These are phyloP conservation scores for Sylvietta virens DNA, from an alignment of 2,113 vertebrate species.

Conservation along the genomic window DNA sequence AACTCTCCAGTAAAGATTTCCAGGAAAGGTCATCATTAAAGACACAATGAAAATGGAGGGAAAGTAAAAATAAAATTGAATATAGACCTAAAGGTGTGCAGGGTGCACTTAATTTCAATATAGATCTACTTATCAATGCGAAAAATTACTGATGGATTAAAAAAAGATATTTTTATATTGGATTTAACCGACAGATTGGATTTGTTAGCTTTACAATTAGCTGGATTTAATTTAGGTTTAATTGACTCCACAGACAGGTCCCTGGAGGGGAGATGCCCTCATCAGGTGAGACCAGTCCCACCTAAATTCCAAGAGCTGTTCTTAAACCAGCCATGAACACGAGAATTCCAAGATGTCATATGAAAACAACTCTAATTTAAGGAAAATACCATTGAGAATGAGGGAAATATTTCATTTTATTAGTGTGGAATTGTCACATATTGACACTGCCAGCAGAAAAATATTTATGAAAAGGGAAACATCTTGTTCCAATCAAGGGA, in stretches of 20 bases:
- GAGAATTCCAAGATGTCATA: not conserved
- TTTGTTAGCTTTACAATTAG: not conserved
- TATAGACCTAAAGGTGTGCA: not conserved
- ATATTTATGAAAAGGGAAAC: not conserved
- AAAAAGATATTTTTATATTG: not conserved
- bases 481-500: slow-evolving; percentile 20
- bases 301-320: not conserved
- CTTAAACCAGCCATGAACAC: not conserved
- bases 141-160: not conserved
- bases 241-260: not conserved
- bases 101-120: not conserved
- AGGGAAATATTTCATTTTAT: slow-evolving; percentile 29
- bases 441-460: slow-evolving; percentile 1
- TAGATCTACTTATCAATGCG: not conserved
- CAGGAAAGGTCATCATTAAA: not conserved
- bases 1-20: not conserved
- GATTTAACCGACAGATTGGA: not conserved
- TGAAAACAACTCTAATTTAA: not conserved
- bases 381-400: not conserved
- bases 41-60: not conserved
- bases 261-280: not conserved
- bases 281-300: not conserved
- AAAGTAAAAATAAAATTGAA: not conserved
- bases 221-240: not conserved
- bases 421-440: slow-evolving; percentile 8